Base-by-base conservation (phyloP, 2,888 invertebrate species). In the Oxycera nigricornis region DNA sequence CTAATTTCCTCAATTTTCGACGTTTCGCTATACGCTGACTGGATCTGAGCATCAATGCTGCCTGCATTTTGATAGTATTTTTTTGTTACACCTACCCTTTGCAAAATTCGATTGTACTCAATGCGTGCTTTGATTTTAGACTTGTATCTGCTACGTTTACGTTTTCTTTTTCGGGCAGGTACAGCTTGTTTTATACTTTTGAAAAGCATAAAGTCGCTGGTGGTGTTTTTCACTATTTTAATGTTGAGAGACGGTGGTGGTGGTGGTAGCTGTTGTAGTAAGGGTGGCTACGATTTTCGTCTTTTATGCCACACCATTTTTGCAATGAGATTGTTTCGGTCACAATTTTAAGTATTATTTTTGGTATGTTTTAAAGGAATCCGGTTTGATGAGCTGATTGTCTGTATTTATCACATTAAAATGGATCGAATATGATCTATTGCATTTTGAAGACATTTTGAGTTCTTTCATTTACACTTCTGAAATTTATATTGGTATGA, bases 41-140 rank as follows among this genome's bases (percentile, higher is more conserved):
- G 87, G 93, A 90, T 89, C 94, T 91, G 88, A 94, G 91, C 90
- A 94, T 93, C 89, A 94, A 91, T 89, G 94, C 94, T 89, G 94
- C 94, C 91, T 94, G 94, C 94, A 94, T 94, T 85, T 91, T 91
- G 89, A 50, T 72, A 73, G 68, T 70, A 65, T 73, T 73, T 72
- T 74, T 67, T 62, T 20, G 6, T 39, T 57, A 24, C 55, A 28
- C 39, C 24, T 62, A 30, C 50, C 39, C 62, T 61, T 61, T 31
- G 35, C 7, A 72, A 20, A 72, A 52, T 50, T 68, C 31, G 26
- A 14, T 30, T 3, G 24, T 26, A 46, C 3, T 46, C n/a, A 17
- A 17, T 20, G 52, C 22, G 70, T 9, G 7, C 24, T 68, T 41
- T 67, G 9, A 2, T 26, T 50, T n/a, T 28, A 14, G 30, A 20